Evolutionary conservation across 1,140 invertebrate species (phyloP), one percentile per base, ranked within the genome.

Genomic region (Batillaria attramentaria): DNA sequence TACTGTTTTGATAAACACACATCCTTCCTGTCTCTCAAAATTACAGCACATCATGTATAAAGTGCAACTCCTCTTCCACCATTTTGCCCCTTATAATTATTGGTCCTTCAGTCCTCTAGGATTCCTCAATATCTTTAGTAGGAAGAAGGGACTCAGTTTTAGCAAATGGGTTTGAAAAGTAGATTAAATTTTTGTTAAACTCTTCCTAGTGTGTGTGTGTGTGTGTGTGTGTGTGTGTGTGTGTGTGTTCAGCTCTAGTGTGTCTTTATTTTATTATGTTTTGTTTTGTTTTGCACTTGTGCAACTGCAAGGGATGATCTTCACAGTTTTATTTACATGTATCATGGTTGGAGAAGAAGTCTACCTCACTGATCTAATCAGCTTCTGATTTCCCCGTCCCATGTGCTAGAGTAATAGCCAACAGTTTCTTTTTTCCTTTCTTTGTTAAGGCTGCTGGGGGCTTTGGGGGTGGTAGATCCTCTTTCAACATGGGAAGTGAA

Each of bases 321-420:
- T 77, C 46, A 78, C 66, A 77, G 66, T 77, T 69, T 68, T 68
- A 80, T 77, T 77, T 77, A 80, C 69, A 80, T 80, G 77, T 76
- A 80, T 77, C 76, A 33, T 77, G 33, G 57, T 79, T 39, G 54
- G 66, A 68, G 62, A 54, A 18, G 31, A 78, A 66, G 46, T 42
- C 42, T 78, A 73, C 46, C 65, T 24, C 31, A 20, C 13, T 18
- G 31, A 66, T n/a, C 50, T n/a, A 43, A 10, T 43, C 31, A 43
- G 39, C 28, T 46, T 69, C 43, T 18, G 62, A 24, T 3, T 65
- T 39, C 43, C 66, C 41, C 43, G 50, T 72, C 24, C 54, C 28
- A 4, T 65, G 50, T 28, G n/a, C 33, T 2, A 77, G 41, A 4
- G 79, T 35, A 41, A 77, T 72, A 16, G 79, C 79, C 33, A 80